These are phyloP conservation scores for Saccostrea cuccullata DNA, from an alignment of 1,140 invertebrate species.

Conservation along the genomic window DNA sequence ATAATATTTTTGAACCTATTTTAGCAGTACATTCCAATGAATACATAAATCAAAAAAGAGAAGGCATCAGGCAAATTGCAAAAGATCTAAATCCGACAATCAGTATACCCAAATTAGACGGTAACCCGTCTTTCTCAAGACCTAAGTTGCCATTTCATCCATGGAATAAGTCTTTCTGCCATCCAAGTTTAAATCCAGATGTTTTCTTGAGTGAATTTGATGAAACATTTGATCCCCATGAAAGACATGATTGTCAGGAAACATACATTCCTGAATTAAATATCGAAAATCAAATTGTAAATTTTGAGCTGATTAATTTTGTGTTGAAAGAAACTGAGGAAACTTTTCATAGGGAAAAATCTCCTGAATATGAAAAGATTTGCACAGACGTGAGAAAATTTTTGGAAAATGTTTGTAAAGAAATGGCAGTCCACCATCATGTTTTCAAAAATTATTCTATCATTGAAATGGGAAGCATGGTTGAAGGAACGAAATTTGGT, in stretches of 20 bases:
- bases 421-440: neutral
- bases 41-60: slow-evolving; percentile 3
- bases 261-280: neutral
- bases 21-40: slow-evolving; percentile 29
- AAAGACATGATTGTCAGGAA: neutral
- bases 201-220: neutral
- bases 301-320: neutral
- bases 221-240: neutral
- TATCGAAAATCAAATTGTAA: neutral
- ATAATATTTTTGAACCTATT: neutral
- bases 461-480: neutral
- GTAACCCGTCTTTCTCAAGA: neutral
- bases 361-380: neutral
- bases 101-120: neutral
- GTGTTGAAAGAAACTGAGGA: neutral
- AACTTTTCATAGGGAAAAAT: neutral
- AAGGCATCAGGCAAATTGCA: neutral
- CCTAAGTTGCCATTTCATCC: neutral
- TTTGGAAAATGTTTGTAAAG: neutral
- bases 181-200: neutral
- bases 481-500: neutral
- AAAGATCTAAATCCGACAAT: neutral
- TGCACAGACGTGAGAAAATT: neutral
- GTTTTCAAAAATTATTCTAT: neutral
- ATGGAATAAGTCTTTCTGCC: neutral